Base-by-base conservation (phyloP, 1,140 invertebrate genomes). In the Drosophila willistoni region DNA sequence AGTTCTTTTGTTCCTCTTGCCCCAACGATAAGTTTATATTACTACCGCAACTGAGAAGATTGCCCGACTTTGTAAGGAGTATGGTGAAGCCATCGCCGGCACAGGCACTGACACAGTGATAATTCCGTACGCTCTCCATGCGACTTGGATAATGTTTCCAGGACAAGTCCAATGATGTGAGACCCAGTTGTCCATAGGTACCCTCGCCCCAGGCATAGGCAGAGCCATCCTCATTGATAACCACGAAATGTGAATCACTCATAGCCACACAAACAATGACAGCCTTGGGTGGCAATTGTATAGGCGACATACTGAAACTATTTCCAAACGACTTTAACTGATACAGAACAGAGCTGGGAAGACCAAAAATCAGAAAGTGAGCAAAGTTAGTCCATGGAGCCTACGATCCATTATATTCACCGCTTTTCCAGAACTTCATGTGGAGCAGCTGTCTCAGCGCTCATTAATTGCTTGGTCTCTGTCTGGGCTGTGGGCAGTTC, bases 151-250 rank as follows among this genome's bases (percentile, higher is more conserved):
- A 93, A 41, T 93, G 91, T 66, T 92, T 91, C 92, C 93, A 94
- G 5, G 92, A 85, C 4, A 59, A 19, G 70, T 94, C 93, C 7
- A 93, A 83, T 41, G 93, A 93, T 0, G 94, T 95, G 71, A 95
- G 94, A 1, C 96, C 96, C 59, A 96, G 91, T 90, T 96, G 95
- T 29, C 96, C 96, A 93, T 93, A 56, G 80, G 92, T 87, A 10
- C 95, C 95, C 84, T 95, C 93, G 33, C 96, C 96, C 96, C 96
- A 97, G 4, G 94, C 93, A 83, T 94, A 96, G 13, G 96, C 95
- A 12, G 94, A 91, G 36, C 93, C 93, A 85, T 96, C 94, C 77
- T 91, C 82, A 67, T 95, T 96, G 3, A 96, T 93, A 29, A 95
- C 94, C 63, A 97, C 93, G 81, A 94, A 94, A 92, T 97, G 96